Conservation (phyloP, 2,113 vertebrate species). For the Brachypodius melanocephalos region DNA sequence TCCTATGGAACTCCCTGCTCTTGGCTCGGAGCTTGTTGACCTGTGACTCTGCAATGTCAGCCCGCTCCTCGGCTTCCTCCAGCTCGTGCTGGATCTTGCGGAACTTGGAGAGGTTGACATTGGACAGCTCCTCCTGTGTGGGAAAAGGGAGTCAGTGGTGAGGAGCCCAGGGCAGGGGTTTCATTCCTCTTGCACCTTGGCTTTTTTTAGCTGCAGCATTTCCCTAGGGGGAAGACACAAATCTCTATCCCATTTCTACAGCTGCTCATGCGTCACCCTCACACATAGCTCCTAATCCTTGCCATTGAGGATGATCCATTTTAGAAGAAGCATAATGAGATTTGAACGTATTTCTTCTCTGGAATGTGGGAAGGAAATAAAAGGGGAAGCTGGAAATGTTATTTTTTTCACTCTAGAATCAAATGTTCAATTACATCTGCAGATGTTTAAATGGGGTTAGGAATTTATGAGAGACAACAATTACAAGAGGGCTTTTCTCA, state of each 20-base stretch:
- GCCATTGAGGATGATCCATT: neutral
- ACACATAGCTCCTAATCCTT: neutral
- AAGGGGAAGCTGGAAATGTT: neutral
- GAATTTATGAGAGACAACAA: neutral
- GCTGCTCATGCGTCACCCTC: neutral
- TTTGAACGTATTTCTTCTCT: neutral
- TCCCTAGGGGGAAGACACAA: neutral
- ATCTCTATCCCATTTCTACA: neutral
- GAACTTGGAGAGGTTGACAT: conserved; percentile 46
- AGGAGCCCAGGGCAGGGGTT: neutral
- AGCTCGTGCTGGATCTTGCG: conserved; percentile 21
- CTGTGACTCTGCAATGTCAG: conserved; percentile 79
- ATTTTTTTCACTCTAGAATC: neutral
- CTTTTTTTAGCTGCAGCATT: neutral
- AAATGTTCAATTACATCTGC: neutral
- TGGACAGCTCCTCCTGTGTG: conserved; percentile 76
- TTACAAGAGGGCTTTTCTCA: neutral
- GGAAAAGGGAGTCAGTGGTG: neutral
- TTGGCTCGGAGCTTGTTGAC: neutral
- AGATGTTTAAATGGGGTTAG: neutral
- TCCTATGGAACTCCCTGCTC: neutral
- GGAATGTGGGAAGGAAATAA: neutral
- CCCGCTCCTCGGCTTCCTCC: conserved; percentile 66
- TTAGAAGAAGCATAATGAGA: neutral
- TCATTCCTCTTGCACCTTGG: neutral